A percentile compares a stretch with the other conserved stretches of the same genome.
phyloP scores from a whole-genome alignment of 2,888 invertebrate species.

The Gisinianus flammeolus region DNA sequence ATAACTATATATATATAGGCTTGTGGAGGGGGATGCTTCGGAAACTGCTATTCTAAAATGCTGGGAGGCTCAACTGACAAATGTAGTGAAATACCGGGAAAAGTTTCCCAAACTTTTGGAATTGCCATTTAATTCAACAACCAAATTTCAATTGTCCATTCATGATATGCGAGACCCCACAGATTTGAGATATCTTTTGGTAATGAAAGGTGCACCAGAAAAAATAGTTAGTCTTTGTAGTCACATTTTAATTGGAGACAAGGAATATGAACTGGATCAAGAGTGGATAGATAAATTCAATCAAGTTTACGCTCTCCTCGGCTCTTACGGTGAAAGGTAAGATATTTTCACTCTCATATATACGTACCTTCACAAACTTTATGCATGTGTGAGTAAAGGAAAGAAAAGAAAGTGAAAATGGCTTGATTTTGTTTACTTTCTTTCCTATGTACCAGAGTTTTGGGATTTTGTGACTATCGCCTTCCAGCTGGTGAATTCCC shows the following conservation, averaged over 20 bases:
- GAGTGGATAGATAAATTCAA: slow-evolving; percentile 67
- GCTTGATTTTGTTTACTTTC: no score
- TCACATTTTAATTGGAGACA: slow-evolving; percentile 66
- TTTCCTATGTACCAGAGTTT: no score
- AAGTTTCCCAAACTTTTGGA: slow-evolving; percentile 88
- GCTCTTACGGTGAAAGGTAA: slow-evolving; percentile 76
- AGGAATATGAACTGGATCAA: slow-evolving; percentile 65
- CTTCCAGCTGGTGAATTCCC: slow-evolving; percentile 64
- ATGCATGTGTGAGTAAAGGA: no score
- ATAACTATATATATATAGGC: slow-evolving; percentile 63
- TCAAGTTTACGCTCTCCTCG: slow-evolving; percentile 75
- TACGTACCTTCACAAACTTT: no score
- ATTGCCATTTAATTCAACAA: slow-evolving; percentile 93
- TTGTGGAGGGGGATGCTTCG: slow-evolving; percentile 93
- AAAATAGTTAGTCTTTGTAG: slow-evolving; percentile 71
- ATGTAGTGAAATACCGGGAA: slow-evolving; percentile 80
- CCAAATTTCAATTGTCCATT: slow-evolving; percentile 92
- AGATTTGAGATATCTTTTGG: slow-evolving; percentile 84
- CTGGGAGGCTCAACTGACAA: slow-evolving; percentile 88
- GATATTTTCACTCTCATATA: neutral
- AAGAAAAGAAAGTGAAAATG: no score
- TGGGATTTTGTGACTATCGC: slow-evolving; percentile 63
- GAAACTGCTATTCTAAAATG: slow-evolving; percentile 93
- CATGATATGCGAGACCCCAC: slow-evolving; percentile 86
- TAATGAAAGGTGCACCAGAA: slow-evolving; percentile 84